Percentiles rank a stretch among this genome's conserved stretches.
These are phyloP conservation scores for Liparis tanakae DNA, from an alignment of 2,797 vertebrate species.

Conservation along the genomic window DNA sequence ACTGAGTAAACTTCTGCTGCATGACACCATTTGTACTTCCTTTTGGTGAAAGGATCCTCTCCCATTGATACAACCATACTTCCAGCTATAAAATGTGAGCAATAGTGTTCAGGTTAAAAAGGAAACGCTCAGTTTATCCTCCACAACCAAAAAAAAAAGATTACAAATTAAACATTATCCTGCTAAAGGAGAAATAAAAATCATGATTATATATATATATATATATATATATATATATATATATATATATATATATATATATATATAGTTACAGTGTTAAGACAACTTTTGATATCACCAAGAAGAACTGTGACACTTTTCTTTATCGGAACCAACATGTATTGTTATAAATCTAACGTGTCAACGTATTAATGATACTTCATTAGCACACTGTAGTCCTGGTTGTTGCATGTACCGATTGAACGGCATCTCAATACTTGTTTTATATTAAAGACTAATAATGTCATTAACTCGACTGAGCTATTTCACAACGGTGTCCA, in stretches of 20 bases:
- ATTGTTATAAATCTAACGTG: neutral
- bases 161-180: neutral
- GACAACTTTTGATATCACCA: neutral
- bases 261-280: neutral
- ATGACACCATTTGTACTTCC: constrained; percentile 46
- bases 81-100: neutral
- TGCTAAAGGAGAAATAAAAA: neutral
- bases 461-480: neutral
- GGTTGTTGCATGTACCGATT: neutral
- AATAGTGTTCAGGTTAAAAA: neutral
- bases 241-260: too few species aligned
- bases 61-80: neutral
- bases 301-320: neutral
- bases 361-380: neutral
- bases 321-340: neutral
- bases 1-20: constrained; percentile 9
- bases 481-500: neutral
- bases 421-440: neutral
- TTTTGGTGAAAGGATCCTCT: constrained; percentile 45
- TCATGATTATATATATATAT: too few species aligned
- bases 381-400: neutral
- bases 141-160: neutral
- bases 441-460: neutral
- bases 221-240: too few species aligned
- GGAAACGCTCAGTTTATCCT: neutral